Conservation (phyloP, 2,888 invertebrate species). For the Drosophila bunnanda region DNA sequence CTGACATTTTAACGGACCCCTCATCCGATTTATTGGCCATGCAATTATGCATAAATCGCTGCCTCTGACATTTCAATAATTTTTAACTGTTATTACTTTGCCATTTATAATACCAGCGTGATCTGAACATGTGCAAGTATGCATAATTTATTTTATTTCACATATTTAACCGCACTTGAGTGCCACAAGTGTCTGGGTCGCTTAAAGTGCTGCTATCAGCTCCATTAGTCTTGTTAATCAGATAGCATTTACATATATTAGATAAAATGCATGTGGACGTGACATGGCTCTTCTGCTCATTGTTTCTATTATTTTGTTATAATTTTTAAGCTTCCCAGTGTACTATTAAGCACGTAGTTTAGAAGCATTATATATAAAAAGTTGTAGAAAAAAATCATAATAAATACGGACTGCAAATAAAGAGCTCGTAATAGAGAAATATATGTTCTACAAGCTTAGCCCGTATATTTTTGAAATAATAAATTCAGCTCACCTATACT, state of each 20-base stretch:
- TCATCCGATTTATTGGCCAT: conserved; percentile 61
- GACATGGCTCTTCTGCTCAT: not conserved
- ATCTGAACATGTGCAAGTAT: conserved; percentile 11
- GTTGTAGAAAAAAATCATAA: not conserved
- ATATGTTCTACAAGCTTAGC: not conserved
- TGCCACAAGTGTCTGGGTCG: not conserved
- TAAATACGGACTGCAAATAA: not conserved
- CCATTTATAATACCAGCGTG: conserved; percentile 44
- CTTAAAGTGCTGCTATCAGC: conserved; percentile 10
- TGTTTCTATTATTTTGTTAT: not conserved
- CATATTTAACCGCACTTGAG: conserved; percentile 8
- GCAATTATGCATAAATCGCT: conserved; percentile 62
- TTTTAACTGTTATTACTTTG: conserved; percentile 64
- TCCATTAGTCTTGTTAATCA: conserved; percentile 14
- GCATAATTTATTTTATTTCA: conserved; percentile 46
- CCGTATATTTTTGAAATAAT: not conserved
- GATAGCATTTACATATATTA: not conserved
- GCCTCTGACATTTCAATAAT: conserved; percentile 61
- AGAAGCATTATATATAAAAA: not conserved
- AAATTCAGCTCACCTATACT: not conserved
- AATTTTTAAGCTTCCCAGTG: not conserved
- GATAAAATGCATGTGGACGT: conserved; percentile 2
- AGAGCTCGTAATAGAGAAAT: not conserved
- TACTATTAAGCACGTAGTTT: conserved; percentile 23
- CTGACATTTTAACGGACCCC: conserved; percentile 55